Evolutionary conservation across 2,888 invertebrate genomes (phyloP).

Genomic region (Bombyx huttoni): DNA sequence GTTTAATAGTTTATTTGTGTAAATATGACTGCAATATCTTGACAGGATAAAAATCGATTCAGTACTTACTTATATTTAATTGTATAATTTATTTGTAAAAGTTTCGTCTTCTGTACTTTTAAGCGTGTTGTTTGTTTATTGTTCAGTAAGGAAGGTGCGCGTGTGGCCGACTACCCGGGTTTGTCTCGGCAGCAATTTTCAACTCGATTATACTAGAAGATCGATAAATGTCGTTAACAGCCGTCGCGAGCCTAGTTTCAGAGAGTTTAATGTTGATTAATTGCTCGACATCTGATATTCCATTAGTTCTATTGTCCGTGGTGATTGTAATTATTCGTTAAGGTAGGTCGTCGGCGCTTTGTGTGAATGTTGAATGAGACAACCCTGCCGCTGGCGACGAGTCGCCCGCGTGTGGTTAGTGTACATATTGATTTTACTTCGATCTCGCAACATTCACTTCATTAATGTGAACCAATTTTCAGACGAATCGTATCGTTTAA

Average conservation of each 20-base stretch:
- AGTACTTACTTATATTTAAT: conserved; percentile 7
- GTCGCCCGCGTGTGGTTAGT: too few relatives aligned
- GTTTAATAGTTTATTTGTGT: conserved; percentile 1
- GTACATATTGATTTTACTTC: too few relatives aligned
- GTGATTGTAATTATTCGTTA: conserved; percentile 30
- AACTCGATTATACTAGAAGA: too few relatives aligned
- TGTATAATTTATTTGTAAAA: neutral
- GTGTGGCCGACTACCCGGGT: too few relatives aligned
- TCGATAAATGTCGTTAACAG: too few relatives aligned
- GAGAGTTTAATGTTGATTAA: too few relatives aligned
- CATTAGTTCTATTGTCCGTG: conserved; percentile 48
- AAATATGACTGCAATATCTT: conserved; percentile 2
- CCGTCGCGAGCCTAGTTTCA: too few relatives aligned
- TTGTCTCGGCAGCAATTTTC: too few relatives aligned
- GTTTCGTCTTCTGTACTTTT: neutral
- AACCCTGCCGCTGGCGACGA: neutral
- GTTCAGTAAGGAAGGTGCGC: neutral
- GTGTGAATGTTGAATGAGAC: neutral
- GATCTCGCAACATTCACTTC: too few relatives aligned
- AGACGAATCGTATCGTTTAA: too few relatives aligned
- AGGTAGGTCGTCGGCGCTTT: conserved; percentile 28
- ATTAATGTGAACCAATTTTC: too few relatives aligned
- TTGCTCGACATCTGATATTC: neutral
- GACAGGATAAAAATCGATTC: conserved; percentile 6
- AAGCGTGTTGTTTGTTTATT: neutral